Base-by-base conservation (phyloP, 2,888 invertebrate species). In the Blastobasis lacticolella region DNA sequence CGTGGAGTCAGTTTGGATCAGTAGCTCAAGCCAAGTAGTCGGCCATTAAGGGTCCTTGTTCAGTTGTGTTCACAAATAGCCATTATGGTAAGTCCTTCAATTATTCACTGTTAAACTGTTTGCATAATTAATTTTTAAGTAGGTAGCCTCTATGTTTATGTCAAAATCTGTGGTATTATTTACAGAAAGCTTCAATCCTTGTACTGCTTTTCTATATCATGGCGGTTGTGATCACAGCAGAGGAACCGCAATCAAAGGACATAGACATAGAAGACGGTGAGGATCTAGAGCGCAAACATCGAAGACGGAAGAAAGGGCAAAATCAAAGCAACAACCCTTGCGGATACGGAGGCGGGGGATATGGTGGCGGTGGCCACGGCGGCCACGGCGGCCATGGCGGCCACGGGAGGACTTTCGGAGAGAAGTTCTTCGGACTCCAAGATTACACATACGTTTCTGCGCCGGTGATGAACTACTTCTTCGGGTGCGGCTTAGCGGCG, bases 401-500 rank as follows among this genome's bases (percentile, higher is more conserved):
- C 0, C 75, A 65, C 50, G 83, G 80, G 4, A 67, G 71, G 42
- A 70, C 74, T 0, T 75, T 79, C 23, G 73, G 73, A 1, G 72
- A 73, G 37, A 79, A 73, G 53, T 69, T 78, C 36, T 77, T 76
- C 37, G 75, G 78, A 0, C 65, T 73, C 1, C 75, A 75, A 7
- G 78, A 78, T n/a, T 70, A 78, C 56, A 83, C 84, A 0, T 86
- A 80, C 49, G 65, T 87, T 0, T 80, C 79, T 4, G 84, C 86
- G 38, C 86, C 86, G 1, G 80, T 85, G 2, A 81, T 74, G 62
- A 87, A 87, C 63, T 87, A 85, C 59, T 82, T 78, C 63, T 75
- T 82, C 42, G 82, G 81, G 0, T 85, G 86, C 52, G 82, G 82
- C 4, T 65, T 61, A 10, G 62, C 60, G 1, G 61, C 64, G 7